phyloP scores from a whole-genome alignment of 2,113 vertebrate species.

The Pseudorhombus dupliciocellatus region DNA sequence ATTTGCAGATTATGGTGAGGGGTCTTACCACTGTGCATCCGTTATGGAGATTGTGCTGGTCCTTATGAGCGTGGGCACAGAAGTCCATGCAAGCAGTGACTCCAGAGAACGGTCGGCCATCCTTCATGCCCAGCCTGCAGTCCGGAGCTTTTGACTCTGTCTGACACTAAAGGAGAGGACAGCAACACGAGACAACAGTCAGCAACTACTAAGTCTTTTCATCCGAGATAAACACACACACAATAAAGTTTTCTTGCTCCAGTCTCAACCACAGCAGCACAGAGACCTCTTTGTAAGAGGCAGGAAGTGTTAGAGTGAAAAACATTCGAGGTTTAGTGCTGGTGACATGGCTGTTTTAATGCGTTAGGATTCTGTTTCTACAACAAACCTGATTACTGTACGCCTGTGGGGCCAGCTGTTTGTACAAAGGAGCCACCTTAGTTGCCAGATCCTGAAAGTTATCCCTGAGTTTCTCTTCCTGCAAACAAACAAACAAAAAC shows the following conservation, averaged over 20 bases:
- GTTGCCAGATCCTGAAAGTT: slow-evolving; percentile 96
- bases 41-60: slow-evolving; percentile 98
- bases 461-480: slow-evolving; percentile 94
- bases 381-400: slow-evolving; percentile 94
- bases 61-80: slow-evolving; percentile 98
- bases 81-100: slow-evolving; percentile 99
- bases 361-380: neutral
- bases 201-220: neutral
- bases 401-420: slow-evolving; percentile 91
- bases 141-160: slow-evolving; percentile 89
- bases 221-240: neutral
- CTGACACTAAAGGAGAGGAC: slow-evolving; percentile 80
- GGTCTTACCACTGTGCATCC: slow-evolving; percentile 96
- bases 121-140: slow-evolving; percentile 93
- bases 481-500: slow-evolving; percentile 21
- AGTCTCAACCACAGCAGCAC: neutral
- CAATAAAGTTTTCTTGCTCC: neutral
- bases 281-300: too few relatives aligned
- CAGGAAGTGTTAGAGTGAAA: neutral
- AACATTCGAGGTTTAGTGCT: neutral
- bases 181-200: neutral
- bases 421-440: slow-evolving; percentile 92
- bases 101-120: slow-evolving; percentile 95
- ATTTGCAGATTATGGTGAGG: neutral
- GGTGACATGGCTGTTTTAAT: neutral